phyloP scores from a whole-genome alignment of 2,888 invertebrate genomes.

The Mythimna lalbum region DNA sequence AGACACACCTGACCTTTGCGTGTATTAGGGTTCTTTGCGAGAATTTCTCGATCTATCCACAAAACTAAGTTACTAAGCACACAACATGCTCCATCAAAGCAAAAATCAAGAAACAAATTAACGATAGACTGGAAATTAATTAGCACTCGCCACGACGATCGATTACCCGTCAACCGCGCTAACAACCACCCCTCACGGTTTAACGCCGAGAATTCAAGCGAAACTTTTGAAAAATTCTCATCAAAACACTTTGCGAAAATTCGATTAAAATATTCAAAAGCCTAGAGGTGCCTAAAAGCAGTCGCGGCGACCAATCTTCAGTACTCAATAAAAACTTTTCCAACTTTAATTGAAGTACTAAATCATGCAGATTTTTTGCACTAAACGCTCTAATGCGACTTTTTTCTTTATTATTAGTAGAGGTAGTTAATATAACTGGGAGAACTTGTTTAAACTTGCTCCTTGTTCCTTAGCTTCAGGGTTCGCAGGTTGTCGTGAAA shows the following conservation, averaged over 20 bases:
- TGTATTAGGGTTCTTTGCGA: background rate
- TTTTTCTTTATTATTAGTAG: slow-evolving; percentile 64
- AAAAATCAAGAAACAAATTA: slow-evolving; percentile 10
- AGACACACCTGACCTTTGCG: background rate
- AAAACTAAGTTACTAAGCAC: background rate
- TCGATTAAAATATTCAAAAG: slow-evolving; percentile 37
- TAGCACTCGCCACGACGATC: slow-evolving; percentile 12
- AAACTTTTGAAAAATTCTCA: slow-evolving; percentile 30
- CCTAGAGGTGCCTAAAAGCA: slow-evolving; percentile 22
- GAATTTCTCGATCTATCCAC: no score
- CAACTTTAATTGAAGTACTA: slow-evolving; percentile 62
- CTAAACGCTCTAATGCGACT: slow-evolving; percentile 65
- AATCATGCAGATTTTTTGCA: slow-evolving; percentile 62
- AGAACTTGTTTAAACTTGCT: slow-evolving; percentile 65
- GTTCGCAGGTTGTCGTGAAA: slow-evolving; percentile 28
- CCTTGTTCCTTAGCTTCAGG: slow-evolving; percentile 37
- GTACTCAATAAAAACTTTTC: slow-evolving; percentile 60
- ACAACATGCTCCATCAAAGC: background rate
- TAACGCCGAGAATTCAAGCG: slow-evolving; percentile 5
- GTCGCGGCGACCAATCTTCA: slow-evolving; percentile 42
- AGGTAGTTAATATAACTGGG: slow-evolving; percentile 60
- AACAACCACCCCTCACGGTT: slow-evolving; percentile 8
- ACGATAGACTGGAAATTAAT: slow-evolving; percentile 33
- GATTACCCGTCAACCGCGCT: slow-evolving; percentile 19
- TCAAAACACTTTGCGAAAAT: slow-evolving; percentile 38